Evolutionary conservation across 2,113 vertebrate species (phyloP), one percentile per base, ranked within the genome.

Genomic region (Hassar affinis): DNA sequence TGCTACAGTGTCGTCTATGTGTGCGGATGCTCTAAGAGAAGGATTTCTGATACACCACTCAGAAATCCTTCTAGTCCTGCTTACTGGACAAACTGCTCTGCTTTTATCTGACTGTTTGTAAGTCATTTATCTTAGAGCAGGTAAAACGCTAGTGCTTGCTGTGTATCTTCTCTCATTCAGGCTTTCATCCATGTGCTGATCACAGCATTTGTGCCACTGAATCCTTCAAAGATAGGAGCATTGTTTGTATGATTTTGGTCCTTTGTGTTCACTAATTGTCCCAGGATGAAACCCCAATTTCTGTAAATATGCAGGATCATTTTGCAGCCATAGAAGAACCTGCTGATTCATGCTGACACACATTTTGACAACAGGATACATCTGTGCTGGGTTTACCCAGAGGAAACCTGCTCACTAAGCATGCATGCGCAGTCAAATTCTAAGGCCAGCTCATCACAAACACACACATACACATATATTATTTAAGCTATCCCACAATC

Each of bases 341-440:
- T 72, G 83, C 76, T 84, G 66, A 84, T 74, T 80, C 77, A 74
- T 66, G 15, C 14, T 84, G 77, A 79, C 45, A 61, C 20, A 8
- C n/a, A 51, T 62, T 52, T 35, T 57, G 77, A 79, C 68, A 84
- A 84, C 83, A 84, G 83, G 77, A 84, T 62, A 72, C 83, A 84
- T 84, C 77, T 84, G 83, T 52, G 56, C 66, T n/a, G 83, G 77
- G 68, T 78, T 84, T 79, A 71, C 83, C 76, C 66, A 35, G 42
- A 80, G 69, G 42, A 84, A 72, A 72, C 66, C 45, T 49, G 83
- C 77, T 30, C 27, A 51, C 66, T 71, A 79, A 78, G 82, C 75
- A 78, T 35, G 51, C 82, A 22, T 69, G 25, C 20, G 20, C 54
- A 72, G 54, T 72, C 38, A 61, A 72, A 71, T 20, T 2, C 22